A percentile compares a stretch with the other conserved stretches of the same genome.
Evolutionary conservation across 1,140 invertebrate species (phyloP).

Genomic region (Brachionus paranguensis): DNA sequence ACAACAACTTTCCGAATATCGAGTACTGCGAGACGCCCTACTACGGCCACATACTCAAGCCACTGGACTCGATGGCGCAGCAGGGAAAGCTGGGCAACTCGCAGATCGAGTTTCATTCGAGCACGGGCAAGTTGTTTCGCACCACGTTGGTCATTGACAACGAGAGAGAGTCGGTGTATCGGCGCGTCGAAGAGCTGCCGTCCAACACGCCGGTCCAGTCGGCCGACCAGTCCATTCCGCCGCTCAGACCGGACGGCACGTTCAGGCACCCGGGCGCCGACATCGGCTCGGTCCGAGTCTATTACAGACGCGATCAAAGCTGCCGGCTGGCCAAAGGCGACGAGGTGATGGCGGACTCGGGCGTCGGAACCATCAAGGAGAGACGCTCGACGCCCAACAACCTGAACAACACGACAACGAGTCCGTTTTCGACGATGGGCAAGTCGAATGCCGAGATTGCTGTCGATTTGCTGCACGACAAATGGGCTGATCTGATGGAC

Average conservation of each 20-base stretch:
- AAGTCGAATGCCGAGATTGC: neutral
- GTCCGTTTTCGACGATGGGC: conserved; percentile 23
- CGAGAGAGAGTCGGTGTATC: conserved; percentile 32
- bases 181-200: neutral
- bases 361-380: neutral
- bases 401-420: neutral
- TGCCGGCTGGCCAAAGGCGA: neutral
- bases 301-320: conserved; percentile 17
- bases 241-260: conserved; percentile 22
- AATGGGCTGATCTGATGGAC: conserved; percentile 35
- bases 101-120: conserved; percentile 31
- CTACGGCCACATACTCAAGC: conserved; percentile 33
- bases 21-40: conserved; percentile 40
- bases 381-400: neutral
- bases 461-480: conserved; percentile 31
- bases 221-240: neutral
- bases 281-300: neutral
- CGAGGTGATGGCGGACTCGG: neutral
- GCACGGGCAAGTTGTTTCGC: conserved; percentile 15
- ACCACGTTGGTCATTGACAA: conserved; percentile 32
- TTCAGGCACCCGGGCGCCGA: conserved; percentile 32
- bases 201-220: neutral
- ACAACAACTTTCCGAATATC: conserved; percentile 35
- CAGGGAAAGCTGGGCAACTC: neutral
- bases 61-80: neutral